Evolutionary conservation across 37 sponge, comb jelly and placozoan species (phyloP).

Genomic region (Crambe crambe): DNA sequence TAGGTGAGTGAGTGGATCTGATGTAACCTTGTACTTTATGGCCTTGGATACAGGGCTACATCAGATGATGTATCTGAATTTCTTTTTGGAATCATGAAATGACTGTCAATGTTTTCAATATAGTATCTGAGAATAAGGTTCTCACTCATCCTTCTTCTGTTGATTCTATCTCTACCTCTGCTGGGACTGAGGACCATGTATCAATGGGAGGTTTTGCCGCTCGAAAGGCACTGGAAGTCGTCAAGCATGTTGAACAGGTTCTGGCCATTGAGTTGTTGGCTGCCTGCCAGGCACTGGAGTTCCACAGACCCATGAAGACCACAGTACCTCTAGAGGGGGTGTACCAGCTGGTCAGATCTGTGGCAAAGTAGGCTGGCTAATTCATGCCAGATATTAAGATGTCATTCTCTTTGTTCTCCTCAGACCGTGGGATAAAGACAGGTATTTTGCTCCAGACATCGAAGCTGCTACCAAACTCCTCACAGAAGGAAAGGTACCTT

Average conservation of each 20-base stretch:
- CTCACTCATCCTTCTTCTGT: constrained; percentile 97
- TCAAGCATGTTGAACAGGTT: constrained; percentile 91
- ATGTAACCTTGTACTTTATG: neutral
- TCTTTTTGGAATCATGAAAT: neutral
- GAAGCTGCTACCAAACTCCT: constrained; percentile 58
- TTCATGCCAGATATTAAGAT: neutral
- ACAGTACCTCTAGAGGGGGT: constrained; percentile 93
- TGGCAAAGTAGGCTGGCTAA: constrained; percentile 47
- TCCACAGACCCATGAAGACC: constrained; percentile 84
- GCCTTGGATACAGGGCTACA: neutral
- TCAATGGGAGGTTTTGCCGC: constrained; percentile 99
- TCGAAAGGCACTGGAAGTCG: constrained; percentile 93
- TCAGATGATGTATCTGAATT: neutral
- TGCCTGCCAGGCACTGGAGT: constrained; percentile 96
- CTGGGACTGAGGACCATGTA: constrained; percentile 98
- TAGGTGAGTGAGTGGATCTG: constrained; percentile 52
- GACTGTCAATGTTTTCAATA: neutral
- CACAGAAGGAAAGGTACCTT: constrained; percentile 73
- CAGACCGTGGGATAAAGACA: constrained; percentile 77
- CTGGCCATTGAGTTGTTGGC: constrained; percentile 96
- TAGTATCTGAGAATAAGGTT: constrained; percentile 98
- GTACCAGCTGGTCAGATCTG: constrained; percentile 68
- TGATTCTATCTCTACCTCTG: constrained; percentile 95
- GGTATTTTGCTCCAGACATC: constrained; percentile 87
- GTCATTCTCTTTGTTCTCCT: neutral